A percentile compares a stretch with the other conserved stretches of the same genome.
Conservation (phyloP, 2,113 vertebrate genomes). For the Leptosomus discolor region DNA sequence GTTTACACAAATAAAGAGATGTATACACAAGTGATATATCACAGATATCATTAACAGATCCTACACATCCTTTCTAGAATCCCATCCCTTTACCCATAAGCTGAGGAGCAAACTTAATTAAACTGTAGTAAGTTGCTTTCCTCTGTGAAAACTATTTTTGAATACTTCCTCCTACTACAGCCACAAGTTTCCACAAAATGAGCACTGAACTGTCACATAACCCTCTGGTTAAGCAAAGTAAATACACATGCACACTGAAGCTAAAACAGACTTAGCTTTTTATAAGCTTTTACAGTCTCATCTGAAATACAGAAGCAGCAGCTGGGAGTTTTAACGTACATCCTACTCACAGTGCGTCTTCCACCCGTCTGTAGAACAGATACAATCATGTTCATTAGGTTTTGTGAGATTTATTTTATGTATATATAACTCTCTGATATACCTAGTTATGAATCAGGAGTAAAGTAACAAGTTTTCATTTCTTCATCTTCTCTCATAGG, state of each 20-base stretch:
- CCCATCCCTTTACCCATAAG: not conserved
- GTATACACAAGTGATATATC: not conserved
- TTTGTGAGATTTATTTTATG: not conserved
- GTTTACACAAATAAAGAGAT: slow-evolving; percentile 7
- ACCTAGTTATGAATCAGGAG: not conserved
- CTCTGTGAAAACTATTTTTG: not conserved
- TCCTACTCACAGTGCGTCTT: not conserved
- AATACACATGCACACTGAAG: not conserved
- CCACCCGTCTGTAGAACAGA: not conserved
- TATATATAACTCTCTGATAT: not conserved
- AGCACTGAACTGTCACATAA: not conserved
- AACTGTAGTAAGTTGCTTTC: not conserved
- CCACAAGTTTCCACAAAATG: not conserved
- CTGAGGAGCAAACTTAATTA: not conserved
- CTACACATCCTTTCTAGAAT: not conserved
- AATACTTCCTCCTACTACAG: not conserved
- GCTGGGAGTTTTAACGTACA: not conserved
- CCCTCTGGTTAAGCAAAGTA: not conserved
- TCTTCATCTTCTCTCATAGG: not conserved
- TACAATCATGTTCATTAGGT: not conserved
- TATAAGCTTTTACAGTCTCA: not conserved
- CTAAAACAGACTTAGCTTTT: not conserved
- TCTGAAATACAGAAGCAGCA: slow-evolving; percentile 6
- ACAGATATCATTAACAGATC: not conserved
- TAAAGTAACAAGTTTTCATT: not conserved